Evolutionary conservation across 2,113 vertebrate genomes (phyloP).

Genomic region (Amphiprion ocellaris): DNA sequence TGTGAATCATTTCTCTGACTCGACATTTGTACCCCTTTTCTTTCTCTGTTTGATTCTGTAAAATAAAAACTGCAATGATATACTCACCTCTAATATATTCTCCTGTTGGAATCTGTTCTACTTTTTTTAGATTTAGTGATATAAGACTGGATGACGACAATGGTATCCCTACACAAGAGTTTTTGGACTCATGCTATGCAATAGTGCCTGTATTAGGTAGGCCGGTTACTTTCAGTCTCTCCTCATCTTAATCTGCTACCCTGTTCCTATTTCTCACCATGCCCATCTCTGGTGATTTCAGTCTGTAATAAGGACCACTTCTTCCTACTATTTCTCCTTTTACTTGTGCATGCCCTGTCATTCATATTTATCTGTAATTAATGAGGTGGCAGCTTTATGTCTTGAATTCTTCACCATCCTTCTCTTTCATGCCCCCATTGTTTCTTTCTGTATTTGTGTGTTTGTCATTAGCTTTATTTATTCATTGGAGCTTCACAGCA

Average conservation of each 20-base stretch:
- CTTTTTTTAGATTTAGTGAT: slow-evolving; percentile 94
- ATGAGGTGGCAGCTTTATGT: slow-evolving; percentile 1
- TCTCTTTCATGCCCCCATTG: slow-evolving; percentile 15
- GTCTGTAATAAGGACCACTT: background rate
- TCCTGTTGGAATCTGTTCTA: slow-evolving; percentile 82
- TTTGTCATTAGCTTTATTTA: slow-evolving; percentile 9
- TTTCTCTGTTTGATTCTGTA: slow-evolving; percentile 61
- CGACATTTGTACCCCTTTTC: slow-evolving; percentile 62
- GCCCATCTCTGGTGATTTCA: slow-evolving; percentile 39
- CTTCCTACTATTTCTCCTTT: background rate
- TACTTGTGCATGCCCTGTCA: slow-evolving; percentile 39
- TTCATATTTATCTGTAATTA: slow-evolving; percentile 8
- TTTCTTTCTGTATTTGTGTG: slow-evolving; percentile 25
- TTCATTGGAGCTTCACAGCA: slow-evolving; percentile 7
- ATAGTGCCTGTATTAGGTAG: slow-evolving; percentile 98
- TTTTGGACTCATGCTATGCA: slow-evolving; percentile 98
- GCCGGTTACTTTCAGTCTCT: slow-evolving; percentile 69
- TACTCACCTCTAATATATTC: slow-evolving; percentile 66
- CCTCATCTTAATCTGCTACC: slow-evolving; percentile 39
- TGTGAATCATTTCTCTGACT: slow-evolving; percentile 64
- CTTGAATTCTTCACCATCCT: slow-evolving; percentile 12
- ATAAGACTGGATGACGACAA: slow-evolving; percentile 93
- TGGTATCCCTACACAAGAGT: slow-evolving; percentile 96
- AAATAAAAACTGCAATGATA: slow-evolving; percentile 73
- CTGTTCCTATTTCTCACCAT: slow-evolving; percentile 29